phyloP scores from a whole-genome alignment of 2,888 invertebrate genomes.

The Danaus chrysippus region DNA sequence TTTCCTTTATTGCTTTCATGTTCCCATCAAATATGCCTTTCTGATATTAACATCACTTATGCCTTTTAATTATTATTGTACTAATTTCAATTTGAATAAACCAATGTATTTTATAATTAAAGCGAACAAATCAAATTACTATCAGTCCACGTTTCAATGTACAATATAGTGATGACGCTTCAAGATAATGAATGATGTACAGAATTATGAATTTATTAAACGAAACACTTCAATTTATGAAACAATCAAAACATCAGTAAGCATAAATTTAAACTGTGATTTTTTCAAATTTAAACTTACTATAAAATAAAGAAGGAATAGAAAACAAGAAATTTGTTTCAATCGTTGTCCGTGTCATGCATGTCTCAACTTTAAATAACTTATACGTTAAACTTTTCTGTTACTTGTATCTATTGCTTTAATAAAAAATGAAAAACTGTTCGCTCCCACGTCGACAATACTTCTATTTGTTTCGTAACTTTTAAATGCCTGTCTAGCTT shows the following conservation, averaged over 20 bases:
- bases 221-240: too few species aligned
- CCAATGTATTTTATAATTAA: neutral
- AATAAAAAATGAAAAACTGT: neutral
- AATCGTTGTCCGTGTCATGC: conserved; percentile 32
- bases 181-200: too few species aligned
- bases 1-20: conserved; percentile 8
- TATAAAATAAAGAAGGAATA: conserved; percentile 16
- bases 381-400: conserved; percentile 31
- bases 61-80: neutral
- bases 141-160: too few species aligned
- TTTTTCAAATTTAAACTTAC: too few species aligned
- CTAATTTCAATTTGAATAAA: neutral
- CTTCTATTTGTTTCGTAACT: too few species aligned
- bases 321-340: conserved; percentile 24
- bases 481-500: too few species aligned
- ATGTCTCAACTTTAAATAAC: conserved; percentile 34
- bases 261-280: too few species aligned
- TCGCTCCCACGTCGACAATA: too few species aligned
- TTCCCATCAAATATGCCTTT: neutral
- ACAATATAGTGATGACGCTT: too few species aligned
- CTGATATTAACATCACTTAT: neutral
- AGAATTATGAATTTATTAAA: too few species aligned
- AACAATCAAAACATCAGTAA: too few species aligned
- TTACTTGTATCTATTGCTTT: conserved; percentile 11
- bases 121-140: too few species aligned